Evolutionary conservation across 2,888 invertebrate genomes (phyloP).

Genomic region (Rhodophaea formosa): DNA sequence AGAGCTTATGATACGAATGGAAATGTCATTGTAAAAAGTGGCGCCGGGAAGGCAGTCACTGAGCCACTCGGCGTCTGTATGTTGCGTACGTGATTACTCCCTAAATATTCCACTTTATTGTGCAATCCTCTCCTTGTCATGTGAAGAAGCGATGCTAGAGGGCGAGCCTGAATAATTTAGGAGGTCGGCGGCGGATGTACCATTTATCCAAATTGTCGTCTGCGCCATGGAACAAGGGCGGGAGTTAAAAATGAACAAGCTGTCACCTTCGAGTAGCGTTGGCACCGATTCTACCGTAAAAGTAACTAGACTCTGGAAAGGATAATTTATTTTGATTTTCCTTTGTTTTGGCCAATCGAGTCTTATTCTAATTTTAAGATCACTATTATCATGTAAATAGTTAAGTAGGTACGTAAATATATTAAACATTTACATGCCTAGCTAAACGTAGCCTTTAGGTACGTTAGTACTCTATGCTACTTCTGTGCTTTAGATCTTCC

Average conservation of each 20-base stretch:
- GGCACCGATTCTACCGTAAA: slow-evolving; percentile 48
- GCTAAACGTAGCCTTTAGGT: no score
- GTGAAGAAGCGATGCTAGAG: slow-evolving; percentile 62
- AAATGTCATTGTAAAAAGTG: slow-evolving; percentile 45
- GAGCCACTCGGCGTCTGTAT: slow-evolving; percentile 50
- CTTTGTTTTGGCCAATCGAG: slow-evolving; percentile 43
- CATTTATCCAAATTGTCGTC: slow-evolving; percentile 77
- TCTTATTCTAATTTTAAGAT: neutral
- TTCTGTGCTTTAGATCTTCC: no score
- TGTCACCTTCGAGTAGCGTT: slow-evolving; percentile 52
- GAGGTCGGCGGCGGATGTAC: slow-evolving; percentile 61
- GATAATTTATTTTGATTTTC: slow-evolving; percentile 43
- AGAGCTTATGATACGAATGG: slow-evolving; percentile 46
- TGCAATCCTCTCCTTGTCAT: slow-evolving; percentile 70
- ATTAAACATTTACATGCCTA: no score
- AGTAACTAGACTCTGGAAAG: slow-evolving; percentile 39
- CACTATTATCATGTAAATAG: no score
- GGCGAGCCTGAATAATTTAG: slow-evolving; percentile 69
- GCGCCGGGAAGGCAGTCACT: slow-evolving; percentile 32
- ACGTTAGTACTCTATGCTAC: no score
- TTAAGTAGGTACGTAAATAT: no score
- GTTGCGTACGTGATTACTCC: slow-evolving; percentile 70
- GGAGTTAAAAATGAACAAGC: slow-evolving; percentile 69
- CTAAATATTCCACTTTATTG: slow-evolving; percentile 76
- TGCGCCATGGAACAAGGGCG: slow-evolving; percentile 49